A percentile compares a stretch with the other conserved stretches of the same genome.
phyloP scores from a whole-genome alignment of 2,888 invertebrate genomes.

The Lacanobia wlatinum region DNA sequence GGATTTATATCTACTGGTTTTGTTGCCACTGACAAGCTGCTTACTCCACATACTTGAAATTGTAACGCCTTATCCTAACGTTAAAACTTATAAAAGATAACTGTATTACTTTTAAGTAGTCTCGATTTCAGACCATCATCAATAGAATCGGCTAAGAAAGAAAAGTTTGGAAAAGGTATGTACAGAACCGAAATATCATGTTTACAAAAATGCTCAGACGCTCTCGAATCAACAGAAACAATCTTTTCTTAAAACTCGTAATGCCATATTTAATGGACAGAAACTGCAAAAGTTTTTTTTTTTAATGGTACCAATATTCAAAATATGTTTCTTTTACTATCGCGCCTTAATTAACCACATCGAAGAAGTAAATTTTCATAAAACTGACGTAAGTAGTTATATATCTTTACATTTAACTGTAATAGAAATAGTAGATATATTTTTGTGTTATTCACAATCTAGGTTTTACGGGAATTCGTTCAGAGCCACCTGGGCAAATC shows the following conservation, averaged over 20 bases:
- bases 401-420: too few relatives aligned
- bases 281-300: neutral
- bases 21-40: neutral
- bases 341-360: neutral
- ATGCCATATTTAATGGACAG: neutral
- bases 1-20: neutral
- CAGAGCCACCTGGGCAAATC: neutral
- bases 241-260: neutral
- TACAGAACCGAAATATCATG: too few relatives aligned
- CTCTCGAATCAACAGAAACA: neutral
- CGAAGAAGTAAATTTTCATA: neutral
- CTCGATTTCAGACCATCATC: neutral
- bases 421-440: too few relatives aligned
- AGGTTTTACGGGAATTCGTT: too few relatives aligned
- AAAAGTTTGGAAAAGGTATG: conserved; percentile 10
- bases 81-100: too few relatives aligned
- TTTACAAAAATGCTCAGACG: neutral
- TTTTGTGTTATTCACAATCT: too few relatives aligned
- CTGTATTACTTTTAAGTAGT: neutral
- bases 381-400: too few relatives aligned
- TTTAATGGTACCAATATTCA: neutral
- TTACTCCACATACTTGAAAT: neutral
- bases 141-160: neutral
- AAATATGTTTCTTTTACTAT: neutral
- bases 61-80: neutral